These are phyloP conservation scores for Peucedramus taeniatus DNA, from an alignment of 2,113 vertebrate species.

Conservation along the genomic window DNA sequence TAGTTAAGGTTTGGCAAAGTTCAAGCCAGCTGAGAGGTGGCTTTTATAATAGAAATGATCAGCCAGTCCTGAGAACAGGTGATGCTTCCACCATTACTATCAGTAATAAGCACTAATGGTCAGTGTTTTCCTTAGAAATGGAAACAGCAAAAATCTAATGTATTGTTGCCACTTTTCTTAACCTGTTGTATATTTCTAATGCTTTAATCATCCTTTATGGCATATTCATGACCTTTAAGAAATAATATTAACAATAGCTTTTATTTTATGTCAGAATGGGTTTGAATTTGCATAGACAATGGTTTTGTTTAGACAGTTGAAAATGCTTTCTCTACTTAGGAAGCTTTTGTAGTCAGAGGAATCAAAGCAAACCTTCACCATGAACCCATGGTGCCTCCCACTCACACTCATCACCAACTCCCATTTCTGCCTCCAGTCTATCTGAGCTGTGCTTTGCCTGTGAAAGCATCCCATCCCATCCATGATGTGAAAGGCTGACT, in stretches of 20 bases:
- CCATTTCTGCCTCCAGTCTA: neutral
- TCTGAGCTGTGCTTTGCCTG: neutral
- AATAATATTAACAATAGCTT: slow-evolving; percentile 1
- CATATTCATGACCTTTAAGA: slow-evolving; percentile 15
- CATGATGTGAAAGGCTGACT: neutral
- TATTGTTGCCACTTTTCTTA: neutral
- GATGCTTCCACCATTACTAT: neutral
- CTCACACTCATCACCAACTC: neutral
- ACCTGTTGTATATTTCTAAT: neutral
- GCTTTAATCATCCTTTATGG: neutral
- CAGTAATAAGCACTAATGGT: neutral
- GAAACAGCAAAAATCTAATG: neutral
- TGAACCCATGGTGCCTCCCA: slow-evolving; percentile 29
- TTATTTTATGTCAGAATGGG: slow-evolving; percentile 7
- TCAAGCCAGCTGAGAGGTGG: neutral
- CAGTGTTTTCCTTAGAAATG: neutral
- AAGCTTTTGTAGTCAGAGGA: slow-evolving; percentile 40
- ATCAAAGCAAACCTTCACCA: slow-evolving; percentile 33
- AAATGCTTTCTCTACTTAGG: neutral
- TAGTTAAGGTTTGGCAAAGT: neutral
- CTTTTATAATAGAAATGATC: neutral
- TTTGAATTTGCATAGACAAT: slow-evolving; percentile 28
- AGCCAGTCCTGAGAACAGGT: neutral
- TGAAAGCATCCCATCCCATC: neutral
- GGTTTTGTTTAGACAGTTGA: slow-evolving; percentile 25